Evolutionary conservation across 2,113 vertebrate species (phyloP).

Genomic region (Enhydra lutris): DNA sequence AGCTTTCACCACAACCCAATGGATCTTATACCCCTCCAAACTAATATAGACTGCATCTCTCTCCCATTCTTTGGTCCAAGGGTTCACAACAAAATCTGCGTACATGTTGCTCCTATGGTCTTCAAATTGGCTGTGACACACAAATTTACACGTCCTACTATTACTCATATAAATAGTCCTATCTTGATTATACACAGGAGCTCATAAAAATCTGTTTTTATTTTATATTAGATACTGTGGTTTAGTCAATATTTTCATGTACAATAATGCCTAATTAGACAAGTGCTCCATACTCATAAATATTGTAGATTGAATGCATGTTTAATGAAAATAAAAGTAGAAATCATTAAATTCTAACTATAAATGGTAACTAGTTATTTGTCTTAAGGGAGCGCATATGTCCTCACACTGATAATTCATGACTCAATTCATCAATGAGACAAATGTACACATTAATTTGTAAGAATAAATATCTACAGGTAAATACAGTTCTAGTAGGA

Average conservation of each 20-base stretch:
- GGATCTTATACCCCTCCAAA: not conserved
- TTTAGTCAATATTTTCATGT: conserved; percentile 7
- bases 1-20: not conserved
- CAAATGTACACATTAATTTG: not conserved
- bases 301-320: not conserved
- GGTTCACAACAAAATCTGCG: not conserved
- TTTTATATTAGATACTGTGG: not conserved
- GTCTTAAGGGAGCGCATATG: not conserved
- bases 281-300: not conserved
- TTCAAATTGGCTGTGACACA: not conserved
- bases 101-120: not conserved
- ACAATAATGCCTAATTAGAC: not conserved
- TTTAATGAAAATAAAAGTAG: conserved; percentile 13
- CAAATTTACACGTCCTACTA: not conserved
- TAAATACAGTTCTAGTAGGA: not conserved
- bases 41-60: not conserved
- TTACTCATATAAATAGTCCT: not conserved
- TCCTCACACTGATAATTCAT: not conserved
- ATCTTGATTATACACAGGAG: not conserved
- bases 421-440: not conserved
- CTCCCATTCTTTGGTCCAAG: not conserved
- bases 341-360: conserved; percentile 1
- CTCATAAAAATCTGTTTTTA: not conserved
- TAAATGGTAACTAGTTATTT: not conserved
- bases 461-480: not conserved